Percentiles rank a stretch among this genome's conserved stretches.
These are phyloP conservation scores for Cynocephalus volans DNA, from an alignment of 2,113 vertebrate species.

Conservation along the genomic window DNA sequence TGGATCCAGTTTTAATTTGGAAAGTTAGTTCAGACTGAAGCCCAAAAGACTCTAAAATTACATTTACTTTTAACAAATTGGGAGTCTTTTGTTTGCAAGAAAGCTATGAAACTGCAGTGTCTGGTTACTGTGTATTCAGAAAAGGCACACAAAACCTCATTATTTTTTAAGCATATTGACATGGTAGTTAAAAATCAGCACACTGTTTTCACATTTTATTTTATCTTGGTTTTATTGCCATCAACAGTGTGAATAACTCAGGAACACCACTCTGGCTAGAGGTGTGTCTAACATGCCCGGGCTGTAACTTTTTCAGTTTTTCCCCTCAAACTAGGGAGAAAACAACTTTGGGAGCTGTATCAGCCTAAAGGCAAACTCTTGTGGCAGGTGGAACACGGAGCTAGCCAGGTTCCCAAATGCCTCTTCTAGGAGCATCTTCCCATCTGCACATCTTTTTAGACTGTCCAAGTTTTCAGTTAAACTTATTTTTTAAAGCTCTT, in stretches of 20 bases:
- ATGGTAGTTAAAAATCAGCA: slow-evolving; percentile 54
- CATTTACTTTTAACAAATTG: not conserved
- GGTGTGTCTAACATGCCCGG: slow-evolving; percentile 71
- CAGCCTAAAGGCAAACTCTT: slow-evolving; percentile 77
- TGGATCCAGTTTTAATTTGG: not conserved
- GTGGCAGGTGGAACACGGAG: slow-evolving; percentile 79
- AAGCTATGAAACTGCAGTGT: not conserved
- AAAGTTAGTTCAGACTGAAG: slow-evolving; percentile 19
- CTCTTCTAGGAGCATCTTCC: slow-evolving; percentile 66
- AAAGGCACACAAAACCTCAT: slow-evolving; percentile 64
- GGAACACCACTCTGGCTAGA: slow-evolving; percentile 21
- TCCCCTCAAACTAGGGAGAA: slow-evolving; percentile 24
- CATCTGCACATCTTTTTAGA: slow-evolving; percentile 79
- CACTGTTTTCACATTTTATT: slow-evolving; percentile 77
- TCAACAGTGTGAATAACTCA: slow-evolving; percentile 69
- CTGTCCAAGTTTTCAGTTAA: slow-evolving; percentile 69
- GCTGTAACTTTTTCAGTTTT: slow-evolving; percentile 76
- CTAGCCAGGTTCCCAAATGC: slow-evolving; percentile 73
- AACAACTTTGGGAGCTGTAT: slow-evolving; percentile 62
- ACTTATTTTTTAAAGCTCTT: slow-evolving; percentile 73
- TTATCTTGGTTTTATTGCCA: slow-evolving; percentile 69
- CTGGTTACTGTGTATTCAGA: not conserved
- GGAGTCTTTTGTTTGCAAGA: not conserved
- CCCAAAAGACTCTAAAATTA: slow-evolving; percentile 50
- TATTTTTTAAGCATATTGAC: slow-evolving; percentile 79